Conservation (phyloP, 2,797 vertebrate genomes). For the Epinephelus awoara region DNA sequence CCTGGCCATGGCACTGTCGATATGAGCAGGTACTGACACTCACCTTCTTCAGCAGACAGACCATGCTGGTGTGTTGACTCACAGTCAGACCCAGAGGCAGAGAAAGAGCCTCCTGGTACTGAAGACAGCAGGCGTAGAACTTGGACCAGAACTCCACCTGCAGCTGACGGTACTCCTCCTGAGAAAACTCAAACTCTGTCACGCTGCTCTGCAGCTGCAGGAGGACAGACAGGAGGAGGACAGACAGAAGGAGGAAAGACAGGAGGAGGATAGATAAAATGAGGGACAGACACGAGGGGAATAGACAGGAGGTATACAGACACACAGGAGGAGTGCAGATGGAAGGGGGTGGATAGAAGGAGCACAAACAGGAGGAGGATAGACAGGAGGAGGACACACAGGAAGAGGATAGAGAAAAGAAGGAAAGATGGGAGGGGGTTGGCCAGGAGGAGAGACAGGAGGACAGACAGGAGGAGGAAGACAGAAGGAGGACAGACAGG, state of each 20-base stretch:
- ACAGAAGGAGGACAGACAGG: too few relatives aligned
- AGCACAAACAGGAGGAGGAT: too few relatives aligned
- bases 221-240: neutral
- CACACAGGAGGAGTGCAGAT: too few relatives aligned
- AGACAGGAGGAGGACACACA: too few relatives aligned
- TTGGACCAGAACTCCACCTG: conserved; percentile 97
- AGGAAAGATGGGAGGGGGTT: too few relatives aligned
- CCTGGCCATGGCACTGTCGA: neutral
- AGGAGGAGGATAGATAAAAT: too few relatives aligned
- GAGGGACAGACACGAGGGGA: too few relatives aligned
- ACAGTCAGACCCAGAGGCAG: conserved; percentile 90
- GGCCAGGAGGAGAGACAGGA: too few relatives aligned
- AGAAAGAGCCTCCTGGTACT: conserved; percentile 94
- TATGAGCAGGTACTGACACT: too few relatives aligned
- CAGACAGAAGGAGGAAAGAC: neutral
- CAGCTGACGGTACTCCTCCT: conserved; percentile 93
- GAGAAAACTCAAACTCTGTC: conserved; percentile 94
- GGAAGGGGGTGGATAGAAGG: too few relatives aligned
- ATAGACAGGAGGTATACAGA: neutral
- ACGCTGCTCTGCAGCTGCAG: conserved; percentile 92
- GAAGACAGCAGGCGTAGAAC: conserved; percentile 95
- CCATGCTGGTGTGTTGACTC: conserved; percentile 88
- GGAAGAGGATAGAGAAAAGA: too few relatives aligned
- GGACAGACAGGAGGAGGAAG: too few relatives aligned
- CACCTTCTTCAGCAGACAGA: conserved; percentile 93